phyloP scores from a whole-genome alignment of 2,888 invertebrate species.

The Hesperia comma region DNA sequence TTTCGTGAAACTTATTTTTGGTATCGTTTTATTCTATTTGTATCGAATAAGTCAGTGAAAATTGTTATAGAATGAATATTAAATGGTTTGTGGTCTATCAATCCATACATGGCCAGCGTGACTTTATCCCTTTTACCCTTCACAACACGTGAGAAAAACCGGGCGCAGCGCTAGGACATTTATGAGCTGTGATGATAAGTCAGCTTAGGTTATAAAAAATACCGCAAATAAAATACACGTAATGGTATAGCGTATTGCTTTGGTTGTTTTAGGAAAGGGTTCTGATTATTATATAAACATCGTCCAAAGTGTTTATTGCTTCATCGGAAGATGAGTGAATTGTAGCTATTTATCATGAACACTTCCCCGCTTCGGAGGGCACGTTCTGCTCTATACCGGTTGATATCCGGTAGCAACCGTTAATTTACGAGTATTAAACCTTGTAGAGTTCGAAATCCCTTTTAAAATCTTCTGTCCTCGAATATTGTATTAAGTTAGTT shows the following conservation, averaged over 20 bases:
- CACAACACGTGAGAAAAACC: not conserved
- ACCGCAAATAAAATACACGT: not conserved
- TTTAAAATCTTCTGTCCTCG: not conserved
- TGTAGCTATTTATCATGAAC: constrained; percentile 2
- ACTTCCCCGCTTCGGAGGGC: not conserved
- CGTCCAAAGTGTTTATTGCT: not conserved
- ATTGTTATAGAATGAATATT: too few relatives aligned
- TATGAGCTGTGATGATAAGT: constrained; percentile 1
- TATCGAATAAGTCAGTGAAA: too few relatives aligned
- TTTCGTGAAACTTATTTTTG: too few relatives aligned
- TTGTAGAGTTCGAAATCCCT: not conserved
- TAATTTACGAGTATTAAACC: not conserved
- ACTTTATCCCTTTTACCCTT: not conserved
- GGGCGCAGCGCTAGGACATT: not conserved
- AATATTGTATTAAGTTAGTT: not conserved
- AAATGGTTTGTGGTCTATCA: not conserved
- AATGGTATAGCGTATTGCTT: constrained; percentile 4
- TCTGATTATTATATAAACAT: not conserved
- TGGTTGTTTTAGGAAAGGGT: constrained; percentile 3
- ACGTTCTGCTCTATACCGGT: not conserved
- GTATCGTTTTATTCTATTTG: too few relatives aligned
- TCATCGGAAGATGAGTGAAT: not conserved
- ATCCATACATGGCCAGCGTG: not conserved
- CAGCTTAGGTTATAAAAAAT: not conserved
- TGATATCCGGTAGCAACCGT: not conserved